A percentile compares a stretch with the other conserved stretches of the same genome.
phyloP scores from a whole-genome alignment of 1,140 invertebrate genomes.

The Dolichoris vasculosae region DNA sequence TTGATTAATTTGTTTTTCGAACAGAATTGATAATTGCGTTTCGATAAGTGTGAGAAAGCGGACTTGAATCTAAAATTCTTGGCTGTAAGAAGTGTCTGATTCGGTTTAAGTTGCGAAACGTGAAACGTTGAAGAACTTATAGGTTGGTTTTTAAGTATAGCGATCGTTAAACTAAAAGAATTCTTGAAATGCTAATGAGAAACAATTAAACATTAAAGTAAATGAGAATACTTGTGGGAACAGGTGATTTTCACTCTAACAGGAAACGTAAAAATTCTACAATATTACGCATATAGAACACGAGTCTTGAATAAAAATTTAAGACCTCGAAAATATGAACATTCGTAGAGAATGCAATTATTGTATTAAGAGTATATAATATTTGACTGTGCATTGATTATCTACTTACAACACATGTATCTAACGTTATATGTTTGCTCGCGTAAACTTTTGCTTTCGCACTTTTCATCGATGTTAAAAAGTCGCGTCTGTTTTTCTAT shows the following conservation, averaged over 20 bases:
- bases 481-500: not conserved
- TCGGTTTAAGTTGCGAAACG: not conserved
- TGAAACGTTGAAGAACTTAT: not conserved
- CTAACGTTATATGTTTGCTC: not conserved
- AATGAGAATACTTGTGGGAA: conserved; percentile 24
- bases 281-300: not conserved
- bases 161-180: conserved; percentile 34
- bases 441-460: not conserved
- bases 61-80: not conserved
- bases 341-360: not conserved
- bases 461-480: not conserved
- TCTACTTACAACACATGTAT: not conserved
- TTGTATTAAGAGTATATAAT: not conserved
- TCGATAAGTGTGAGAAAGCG: not conserved
- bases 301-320: conserved; percentile 26
- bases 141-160: not conserved
- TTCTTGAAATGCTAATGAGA: conserved; percentile 39
- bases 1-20: not conserved
- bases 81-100: not conserved
- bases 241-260: conserved; percentile 33
- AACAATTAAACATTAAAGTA: not conserved
- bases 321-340: not conserved
- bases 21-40: not conserved
- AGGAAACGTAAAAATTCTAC: conserved; percentile 37
- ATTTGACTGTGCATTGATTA: not conserved